Evolutionary conservation across 2,888 invertebrate genomes (phyloP).

Genomic region (Pasiphila rectangulata): DNA sequence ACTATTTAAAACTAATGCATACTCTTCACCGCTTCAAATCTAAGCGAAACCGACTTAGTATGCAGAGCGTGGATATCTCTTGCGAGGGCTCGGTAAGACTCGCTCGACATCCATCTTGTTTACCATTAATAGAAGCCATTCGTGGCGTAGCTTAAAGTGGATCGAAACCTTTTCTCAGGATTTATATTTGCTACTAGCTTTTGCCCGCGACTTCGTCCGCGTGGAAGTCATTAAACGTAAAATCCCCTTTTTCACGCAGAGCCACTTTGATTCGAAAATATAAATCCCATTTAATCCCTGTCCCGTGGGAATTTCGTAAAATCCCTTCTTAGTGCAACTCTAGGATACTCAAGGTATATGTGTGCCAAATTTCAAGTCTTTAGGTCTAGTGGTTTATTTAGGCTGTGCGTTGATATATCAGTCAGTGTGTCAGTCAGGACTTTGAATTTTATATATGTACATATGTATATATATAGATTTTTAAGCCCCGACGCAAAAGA

Average conservation of each 20-base stretch:
- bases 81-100: constrained; percentile 18
- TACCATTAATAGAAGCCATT: constrained; percentile 34
- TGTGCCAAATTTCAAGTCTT: too few species aligned
- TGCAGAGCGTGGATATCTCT: constrained; percentile 23
- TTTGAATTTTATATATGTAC: constrained; percentile 25
- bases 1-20: neutral
- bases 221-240: too few species aligned
- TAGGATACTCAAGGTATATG: too few species aligned
- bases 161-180: constrained; percentile 21
- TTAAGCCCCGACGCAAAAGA: too few species aligned
- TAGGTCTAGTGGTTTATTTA: too few species aligned
- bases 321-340: too few species aligned
- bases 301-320: too few species aligned
- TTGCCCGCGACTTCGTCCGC: too few species aligned
- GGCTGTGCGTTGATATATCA: constrained; percentile 54
- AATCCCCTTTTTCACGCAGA: too few species aligned
- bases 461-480: neutral
- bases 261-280: too few species aligned
- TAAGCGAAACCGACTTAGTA: constrained; percentile 23
- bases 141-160: constrained; percentile 14
- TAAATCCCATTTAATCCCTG: too few species aligned
- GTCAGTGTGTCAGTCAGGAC: constrained; percentile 52
- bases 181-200: constrained; percentile 1
- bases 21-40: neutral
- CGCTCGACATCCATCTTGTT: constrained; percentile 35